Evolutionary conservation across 2,113 vertebrate species (phyloP), one percentile per base, ranked within the genome.

Genomic region (Ophiodon elongatus): DNA sequence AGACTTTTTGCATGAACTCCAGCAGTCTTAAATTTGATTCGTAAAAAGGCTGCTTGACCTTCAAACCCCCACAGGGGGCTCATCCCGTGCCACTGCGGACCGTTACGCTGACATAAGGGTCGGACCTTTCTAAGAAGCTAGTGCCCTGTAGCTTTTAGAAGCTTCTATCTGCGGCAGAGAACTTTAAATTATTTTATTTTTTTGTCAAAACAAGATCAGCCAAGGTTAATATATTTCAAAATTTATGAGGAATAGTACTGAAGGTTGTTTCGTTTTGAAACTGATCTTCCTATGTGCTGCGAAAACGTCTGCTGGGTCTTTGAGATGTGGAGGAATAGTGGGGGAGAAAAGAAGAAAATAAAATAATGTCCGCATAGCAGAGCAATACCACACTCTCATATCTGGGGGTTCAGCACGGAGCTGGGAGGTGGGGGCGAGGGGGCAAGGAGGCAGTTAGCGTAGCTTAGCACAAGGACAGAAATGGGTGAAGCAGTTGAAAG

Each of bases 1-100:
- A 19, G 11, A 57, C 27, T 35, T 68, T 41, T 14, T 73, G 4
- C 45, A 69, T 63, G 1, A 39, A 39, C 67, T 56, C 35, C 62
- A 68, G 45, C 7, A 5, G 47, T 29, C 10, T 41, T 37, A 5
- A 7, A 50, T 59, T 65, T 52, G 29, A 68, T 74, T 64, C 41
- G 11, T 43, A 76, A 52, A 76, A 52, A 54, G 62, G 39, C 60
- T 41, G 57, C n/a, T 54, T 77, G 45, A 67, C 67, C 54, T 68
- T 47, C 27, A 52, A 4, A 52, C 39, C 52, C 59, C 9, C 2
- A 59, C 37, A n/a, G 66, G 33, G 47, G 41, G 4, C 33, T 50
- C 13, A 50, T 59, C 41, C 43, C 29, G 21, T 21, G 62, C 66
- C 14, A 17, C 43, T 17, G n/a, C 39, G 35, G 43, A 73, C 50